Evolutionary conservation across 2,797 vertebrate genomes (phyloP), one percentile per base, ranked within the genome.

Genomic region (Allobates femoralis): DNA sequence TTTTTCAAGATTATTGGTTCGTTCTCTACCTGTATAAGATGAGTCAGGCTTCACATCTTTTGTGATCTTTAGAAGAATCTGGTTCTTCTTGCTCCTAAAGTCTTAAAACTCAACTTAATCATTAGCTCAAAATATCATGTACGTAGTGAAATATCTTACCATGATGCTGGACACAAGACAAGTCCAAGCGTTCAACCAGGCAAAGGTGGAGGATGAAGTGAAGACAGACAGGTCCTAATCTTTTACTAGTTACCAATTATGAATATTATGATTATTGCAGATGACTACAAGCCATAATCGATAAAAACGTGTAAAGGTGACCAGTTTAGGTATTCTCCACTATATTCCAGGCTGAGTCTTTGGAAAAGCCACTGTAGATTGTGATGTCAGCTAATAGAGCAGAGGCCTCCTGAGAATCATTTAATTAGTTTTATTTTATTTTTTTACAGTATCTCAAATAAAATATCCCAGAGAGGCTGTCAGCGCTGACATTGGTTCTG

Each of bases 401-500:
- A 88, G 85, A 84, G 85, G 23, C 46, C 67, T 82, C 80, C 51
- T 79, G 86, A 89, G 88, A 87, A 89, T 88, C 64, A 30, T 85
- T 90, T 90, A 88, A 90, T 86, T 85, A 89, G 91, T 78, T 86
- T 92, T 81, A 16, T 86, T 74, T 73, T 75, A 7, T 86, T 69
- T 90, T 90, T 90, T 76, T 67, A 90, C 85, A 81, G 79, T 91
- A 92, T 92, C 92, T 91, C 91, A 90, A 91, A 90, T 85, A 90
- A 92, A 91, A 73, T 85, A 19, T 89, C 89, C 90, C 87, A 37
- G 41, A 90, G 88, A 75, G 91, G 53, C 88, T 91, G 89, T 88
- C 88, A 83, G 56, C 86, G 88, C 58, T 76, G 89, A 90, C 87
- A 90, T 34, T 87, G 86, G 87, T 89, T 88, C 87, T 88, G 60